A percentile compares a stretch with the other conserved stretches of the same genome.
Conservation (phyloP, 2,113 vertebrate genomes). For the Murina feae region DNA sequence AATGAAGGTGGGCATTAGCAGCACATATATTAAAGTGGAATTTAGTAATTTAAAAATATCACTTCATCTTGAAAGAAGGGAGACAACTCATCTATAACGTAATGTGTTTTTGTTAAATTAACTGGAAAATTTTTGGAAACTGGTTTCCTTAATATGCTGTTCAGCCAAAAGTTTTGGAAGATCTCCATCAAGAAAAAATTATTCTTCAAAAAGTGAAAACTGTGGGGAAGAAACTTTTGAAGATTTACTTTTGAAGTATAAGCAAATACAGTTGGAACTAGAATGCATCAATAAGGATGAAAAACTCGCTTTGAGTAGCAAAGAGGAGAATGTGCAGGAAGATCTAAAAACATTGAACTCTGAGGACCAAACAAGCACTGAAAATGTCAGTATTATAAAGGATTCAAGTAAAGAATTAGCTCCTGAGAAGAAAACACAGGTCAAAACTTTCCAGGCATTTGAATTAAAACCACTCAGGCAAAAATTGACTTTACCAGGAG, state of each 20-base stretch:
- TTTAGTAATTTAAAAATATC: slow-evolving; percentile 50
- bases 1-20: slow-evolving; percentile 31
- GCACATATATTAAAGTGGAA: slow-evolving; percentile 42
- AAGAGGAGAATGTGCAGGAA: slow-evolving; percentile 75
- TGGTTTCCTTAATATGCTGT: slow-evolving; percentile 81
- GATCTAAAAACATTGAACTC: slow-evolving; percentile 64
- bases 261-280: slow-evolving; percentile 96
- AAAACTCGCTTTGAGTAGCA: slow-evolving; percentile 87
- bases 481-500: slow-evolving; percentile 87
- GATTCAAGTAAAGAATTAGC: slow-evolving; percentile 73
- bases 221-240: slow-evolving; percentile 95
- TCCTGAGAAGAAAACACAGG: slow-evolving; percentile 83
- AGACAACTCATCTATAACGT: slow-evolving; percentile 23
- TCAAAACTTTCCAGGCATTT: slow-evolving; percentile 93
- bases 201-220: slow-evolving; percentile 85
- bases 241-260: slow-evolving; percentile 95
- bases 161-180: slow-evolving; percentile 89
- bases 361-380: slow-evolving; percentile 75
- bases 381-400: slow-evolving; percentile 80
- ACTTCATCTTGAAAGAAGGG: slow-evolving; percentile 37
- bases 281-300: slow-evolving; percentile 97
- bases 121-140: slow-evolving; percentile 50
- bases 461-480: slow-evolving; percentile 94
- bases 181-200: slow-evolving; percentile 83
- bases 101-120: slow-evolving; percentile 56